A percentile compares a stretch with the other conserved stretches of the same genome.
These are phyloP conservation scores for Lycopodina hypogea DNA, from an alignment of 37 sponge, comb jelly and placozoan genomes.

Conservation along the genomic window DNA sequence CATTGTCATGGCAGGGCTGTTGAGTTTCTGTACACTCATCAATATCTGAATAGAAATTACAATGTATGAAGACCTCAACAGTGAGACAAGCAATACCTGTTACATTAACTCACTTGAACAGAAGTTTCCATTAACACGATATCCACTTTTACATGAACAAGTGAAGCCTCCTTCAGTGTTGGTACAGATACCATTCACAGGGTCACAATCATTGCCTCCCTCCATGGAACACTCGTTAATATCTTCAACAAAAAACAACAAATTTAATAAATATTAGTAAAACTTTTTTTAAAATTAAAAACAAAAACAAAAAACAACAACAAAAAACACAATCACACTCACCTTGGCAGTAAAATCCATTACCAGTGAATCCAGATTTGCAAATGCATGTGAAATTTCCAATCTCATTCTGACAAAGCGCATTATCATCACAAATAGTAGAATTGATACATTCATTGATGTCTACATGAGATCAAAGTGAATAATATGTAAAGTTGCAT, in stretches of 20 bases:
- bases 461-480: background rate
- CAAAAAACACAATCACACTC: too few species aligned
- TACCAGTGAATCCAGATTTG: background rate
- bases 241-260: background rate
- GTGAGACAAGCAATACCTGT: too few species aligned
- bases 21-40: constrained; percentile 11
- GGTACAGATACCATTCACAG: constrained; percentile 16
- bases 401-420: background rate
- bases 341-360: constrained; percentile 27
- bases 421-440: background rate
- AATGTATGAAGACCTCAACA: background rate
- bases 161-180: constrained; percentile 43
- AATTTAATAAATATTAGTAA: background rate
- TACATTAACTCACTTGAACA: constrained; percentile 27
- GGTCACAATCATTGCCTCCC: constrained; percentile 1
- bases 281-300: too few species aligned
- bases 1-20: constrained; percentile 13
- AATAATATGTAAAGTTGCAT: too few species aligned
- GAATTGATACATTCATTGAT: background rate
- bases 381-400: constrained; percentile 1
- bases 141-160: constrained; percentile 48
- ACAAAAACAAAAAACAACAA: too few species aligned
- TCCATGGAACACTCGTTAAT: background rate
- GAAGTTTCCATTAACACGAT: constrained; percentile 21
- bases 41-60: constrained; percentile 6